Conservation (phyloP, 2,888 invertebrate species). For the Polymixis flavicincta region DNA sequence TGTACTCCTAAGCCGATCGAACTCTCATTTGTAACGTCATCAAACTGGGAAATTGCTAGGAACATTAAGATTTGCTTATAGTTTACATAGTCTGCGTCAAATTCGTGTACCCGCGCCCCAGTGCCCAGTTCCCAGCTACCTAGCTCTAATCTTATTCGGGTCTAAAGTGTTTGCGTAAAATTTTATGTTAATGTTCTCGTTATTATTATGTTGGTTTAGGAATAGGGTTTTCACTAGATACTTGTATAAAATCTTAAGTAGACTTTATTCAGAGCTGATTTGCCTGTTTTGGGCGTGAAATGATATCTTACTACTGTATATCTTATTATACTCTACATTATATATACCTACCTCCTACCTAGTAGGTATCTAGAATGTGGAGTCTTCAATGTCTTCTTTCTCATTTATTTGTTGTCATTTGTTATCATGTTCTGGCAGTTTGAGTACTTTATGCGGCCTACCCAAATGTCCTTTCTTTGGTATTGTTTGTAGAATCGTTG, state of each 20-base stretch:
- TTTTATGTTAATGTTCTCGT: slow-evolving; percentile 62
- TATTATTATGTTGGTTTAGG: slow-evolving; percentile 61
- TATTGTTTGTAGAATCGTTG: too few relatives aligned
- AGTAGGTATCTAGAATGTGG: background rate
- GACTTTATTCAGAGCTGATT: slow-evolving; percentile 24
- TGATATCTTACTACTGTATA: too few relatives aligned
- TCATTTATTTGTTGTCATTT: too few relatives aligned
- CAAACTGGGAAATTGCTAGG: slow-evolving; percentile 8
- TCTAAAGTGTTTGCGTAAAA: slow-evolving; percentile 66
- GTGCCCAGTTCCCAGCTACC: slow-evolving; percentile 32
- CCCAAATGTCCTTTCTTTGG: too few relatives aligned
- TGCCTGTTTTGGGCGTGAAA: background rate
- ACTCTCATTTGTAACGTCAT: background rate
- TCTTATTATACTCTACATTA: too few relatives aligned
- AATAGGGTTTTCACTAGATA: slow-evolving; percentile 43
- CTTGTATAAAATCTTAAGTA: background rate
- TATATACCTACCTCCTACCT: too few relatives aligned
- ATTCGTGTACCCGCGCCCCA: background rate
- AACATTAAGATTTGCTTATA: slow-evolving; percentile 31
- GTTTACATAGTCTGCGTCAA: slow-evolving; percentile 34
- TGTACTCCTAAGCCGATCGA: background rate
- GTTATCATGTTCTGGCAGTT: too few relatives aligned
- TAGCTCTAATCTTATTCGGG: slow-evolving; percentile 63
- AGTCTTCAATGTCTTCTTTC: background rate
- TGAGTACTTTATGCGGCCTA: too few relatives aligned